These are phyloP conservation scores for Brevimyrus niger DNA, from an alignment of 2,113 vertebrate genomes.

Conservation along the genomic window DNA sequence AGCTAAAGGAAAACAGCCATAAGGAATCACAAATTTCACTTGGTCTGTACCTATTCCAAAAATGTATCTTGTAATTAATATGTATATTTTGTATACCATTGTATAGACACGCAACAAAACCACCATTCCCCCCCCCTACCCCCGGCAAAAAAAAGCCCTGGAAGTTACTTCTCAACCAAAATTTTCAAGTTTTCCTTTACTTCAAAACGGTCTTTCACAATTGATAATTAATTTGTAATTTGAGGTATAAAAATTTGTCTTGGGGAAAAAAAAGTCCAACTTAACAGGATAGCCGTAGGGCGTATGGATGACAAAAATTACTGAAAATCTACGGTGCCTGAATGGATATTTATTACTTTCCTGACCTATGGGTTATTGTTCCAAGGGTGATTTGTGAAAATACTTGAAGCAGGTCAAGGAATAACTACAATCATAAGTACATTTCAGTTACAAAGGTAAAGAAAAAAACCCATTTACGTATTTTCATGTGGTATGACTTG, in stretches of 20 bases:
- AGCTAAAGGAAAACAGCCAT: neutral
- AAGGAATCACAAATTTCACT: neutral
- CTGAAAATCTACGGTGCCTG: neutral
- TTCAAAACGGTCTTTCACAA: neutral
- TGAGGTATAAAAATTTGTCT: neutral
- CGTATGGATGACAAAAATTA: neutral
- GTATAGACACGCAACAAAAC: neutral
- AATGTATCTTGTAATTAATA: neutral
- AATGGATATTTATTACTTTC: neutral
- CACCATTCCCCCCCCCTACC: too few relatives aligned
- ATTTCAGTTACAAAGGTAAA: neutral
- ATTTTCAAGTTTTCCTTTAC: neutral
- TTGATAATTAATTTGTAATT: neutral
- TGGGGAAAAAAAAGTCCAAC: neutral
- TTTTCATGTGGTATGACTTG: neutral
- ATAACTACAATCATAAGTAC: neutral
- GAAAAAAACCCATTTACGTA: neutral
- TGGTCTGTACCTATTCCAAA: neutral
- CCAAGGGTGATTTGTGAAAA: neutral
- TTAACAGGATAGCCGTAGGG: neutral
- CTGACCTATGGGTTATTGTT: neutral
- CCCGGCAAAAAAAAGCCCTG: neutral
- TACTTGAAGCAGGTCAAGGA: neutral
- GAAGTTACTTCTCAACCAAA: neutral
- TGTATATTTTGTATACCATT: neutral